Evolutionary conservation across 2,797 vertebrate genomes (phyloP).

Genomic region (Danio choprae): DNA sequence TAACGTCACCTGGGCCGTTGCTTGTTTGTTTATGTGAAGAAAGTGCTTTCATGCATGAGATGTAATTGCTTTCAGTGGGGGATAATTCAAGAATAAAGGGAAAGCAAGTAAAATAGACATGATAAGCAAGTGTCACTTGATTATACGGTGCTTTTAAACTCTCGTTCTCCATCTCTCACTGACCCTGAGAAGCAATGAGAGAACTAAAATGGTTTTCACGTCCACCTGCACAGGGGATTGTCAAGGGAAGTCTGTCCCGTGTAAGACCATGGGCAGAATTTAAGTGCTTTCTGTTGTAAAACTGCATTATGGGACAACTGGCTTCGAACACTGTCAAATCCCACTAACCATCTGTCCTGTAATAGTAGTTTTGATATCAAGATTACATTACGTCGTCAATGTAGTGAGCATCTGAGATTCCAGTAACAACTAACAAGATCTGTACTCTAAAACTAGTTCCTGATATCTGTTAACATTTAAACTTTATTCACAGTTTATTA

Average conservation of each 20-base stretch:
- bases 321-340: slow-evolving; percentile 53
- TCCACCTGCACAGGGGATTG: slow-evolving; percentile 88
- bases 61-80: slow-evolving; percentile 58
- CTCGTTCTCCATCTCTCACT: slow-evolving; percentile 63
- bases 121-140: slow-evolving; percentile 32
- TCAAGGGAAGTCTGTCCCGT: slow-evolving; percentile 80
- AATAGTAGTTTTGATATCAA: slow-evolving; percentile 53
- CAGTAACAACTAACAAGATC: slow-evolving; percentile 76
- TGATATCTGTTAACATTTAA: slow-evolving; percentile 53
- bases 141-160: slow-evolving; percentile 43
- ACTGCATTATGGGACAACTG: slow-evolving; percentile 62
- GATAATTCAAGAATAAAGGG: slow-evolving; percentile 18
- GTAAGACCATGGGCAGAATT: slow-evolving; percentile 74
- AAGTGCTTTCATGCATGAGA: slow-evolving; percentile 72
- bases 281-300: slow-evolving; percentile 87
- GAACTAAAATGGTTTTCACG: slow-evolving; percentile 59
- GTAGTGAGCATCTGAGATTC: slow-evolving; percentile 61
- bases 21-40: slow-evolving; percentile 61
- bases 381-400: slow-evolving; percentile 50
- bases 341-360: slow-evolving; percentile 55
- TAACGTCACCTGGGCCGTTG: slow-evolving; percentile 50
- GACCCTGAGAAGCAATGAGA: slow-evolving; percentile 69
- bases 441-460: slow-evolving; percentile 72
- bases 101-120: slow-evolving; percentile 43
- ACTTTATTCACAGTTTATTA: slow-evolving; percentile 83